Evolutionary conservation across 2,113 vertebrate species (phyloP).

Genomic region (Macrotis lagotis): DNA sequence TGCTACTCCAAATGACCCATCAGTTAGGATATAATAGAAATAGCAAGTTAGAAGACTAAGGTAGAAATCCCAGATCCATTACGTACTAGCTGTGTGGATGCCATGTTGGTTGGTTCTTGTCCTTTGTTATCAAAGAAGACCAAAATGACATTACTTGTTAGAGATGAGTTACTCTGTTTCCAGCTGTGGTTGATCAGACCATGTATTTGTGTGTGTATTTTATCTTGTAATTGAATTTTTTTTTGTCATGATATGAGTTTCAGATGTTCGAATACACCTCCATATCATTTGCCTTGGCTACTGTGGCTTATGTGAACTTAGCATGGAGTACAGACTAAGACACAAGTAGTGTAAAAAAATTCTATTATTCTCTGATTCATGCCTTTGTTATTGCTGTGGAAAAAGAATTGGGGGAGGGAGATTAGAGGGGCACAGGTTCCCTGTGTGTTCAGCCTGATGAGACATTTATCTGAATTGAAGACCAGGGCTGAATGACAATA

Average conservation of each 20-base stretch:
- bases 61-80: not conserved
- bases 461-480: slow-evolving; percentile 43
- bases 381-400: slow-evolving; percentile 7
- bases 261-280: not conserved
- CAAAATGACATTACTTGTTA: no score
- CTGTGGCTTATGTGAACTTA: not conserved
- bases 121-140: no score
- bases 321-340: not conserved
- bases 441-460: slow-evolving; percentile 67
- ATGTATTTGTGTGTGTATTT: not conserved
- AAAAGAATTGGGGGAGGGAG: slow-evolving; percentile 16
- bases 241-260: not conserved
- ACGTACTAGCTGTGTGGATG: not conserved
- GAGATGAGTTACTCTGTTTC: no score
- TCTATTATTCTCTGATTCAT: not conserved
- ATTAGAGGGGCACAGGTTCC: not conserved
- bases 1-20: not conserved
- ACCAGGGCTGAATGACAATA: slow-evolving; percentile 64
- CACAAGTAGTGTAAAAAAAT: fast-evolving
- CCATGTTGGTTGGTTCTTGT: no score
- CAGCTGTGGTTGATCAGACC: no score
- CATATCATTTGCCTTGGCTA: not conserved
- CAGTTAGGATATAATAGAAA: not conserved
- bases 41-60: not conserved
- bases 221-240: not conserved